Base-by-base conservation (phyloP, 2,888 invertebrate species). In the Chaitophorus viminalis region DNA sequence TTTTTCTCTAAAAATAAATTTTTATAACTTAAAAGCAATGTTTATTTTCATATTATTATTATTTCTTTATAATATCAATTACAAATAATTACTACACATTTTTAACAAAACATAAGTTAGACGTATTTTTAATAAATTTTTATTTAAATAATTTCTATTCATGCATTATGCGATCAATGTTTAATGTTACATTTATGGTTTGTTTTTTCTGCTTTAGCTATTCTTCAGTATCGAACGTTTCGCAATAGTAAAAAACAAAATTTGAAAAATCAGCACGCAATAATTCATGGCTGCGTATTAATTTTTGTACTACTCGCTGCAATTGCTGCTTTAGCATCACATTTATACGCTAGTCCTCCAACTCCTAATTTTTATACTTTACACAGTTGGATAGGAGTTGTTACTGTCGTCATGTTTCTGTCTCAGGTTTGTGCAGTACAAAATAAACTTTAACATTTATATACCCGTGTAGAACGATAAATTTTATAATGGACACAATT, bases 361-460 rank as follows among this genome's bases (percentile, higher is more conserved):
- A 93, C 93, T 84, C 94, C 95, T 11, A 96, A 96, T 90, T 92
- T 96, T 91, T 95, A 95, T 91, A 93, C 94, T 17, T 91, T 97
- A 81, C 97, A 97, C 91, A 95, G 95, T 89, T 97, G 96, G 96
- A 91, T 97, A 81, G 97, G 97, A 17, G 91, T 96, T n/a, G 91
- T 93, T 25, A 94, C 95, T 21, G 93, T 96, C 11, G 93, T 95
- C 88, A 91, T 96, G 89, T 97, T 96, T 91, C 92, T 93, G 65
- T 91, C 93, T 84, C 96, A 96, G 93, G 95, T 95, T 91, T 91
- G 89, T 85, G 70, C n/a, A n/a, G n/a, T 11, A 25, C 21, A 33
- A 21, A 5, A 36, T 74, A n/a, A 21, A 6, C 18, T 2, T n/a
- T n/a, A n/a, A 18, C 14, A 46, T 46, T 9, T 14, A 46, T 14